These are phyloP conservation scores for Melanotaenia pygmaea DNA, from an alignment of 2,797 vertebrate species.

Conservation along the genomic window DNA sequence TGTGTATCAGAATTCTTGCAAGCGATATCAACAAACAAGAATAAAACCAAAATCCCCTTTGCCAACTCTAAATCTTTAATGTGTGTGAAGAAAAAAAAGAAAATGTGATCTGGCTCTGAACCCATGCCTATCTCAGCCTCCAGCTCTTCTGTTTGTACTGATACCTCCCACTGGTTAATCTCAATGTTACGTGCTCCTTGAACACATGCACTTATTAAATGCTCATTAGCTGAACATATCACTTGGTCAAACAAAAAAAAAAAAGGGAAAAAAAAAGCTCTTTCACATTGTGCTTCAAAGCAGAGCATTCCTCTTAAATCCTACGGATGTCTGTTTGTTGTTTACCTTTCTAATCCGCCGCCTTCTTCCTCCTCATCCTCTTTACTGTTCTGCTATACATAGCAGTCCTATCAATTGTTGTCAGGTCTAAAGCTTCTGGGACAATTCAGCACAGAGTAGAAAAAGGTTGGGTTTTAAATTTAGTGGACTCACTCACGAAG, in stretches of 20 bases:
- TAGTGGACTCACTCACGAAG: constrained; percentile 69
- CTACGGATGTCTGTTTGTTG: constrained; percentile 48
- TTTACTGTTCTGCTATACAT: constrained; percentile 71
- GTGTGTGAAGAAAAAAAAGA: not conserved
- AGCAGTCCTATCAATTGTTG: constrained; percentile 79
- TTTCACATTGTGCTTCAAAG: constrained; percentile 66
- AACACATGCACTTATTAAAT: constrained; percentile 59
- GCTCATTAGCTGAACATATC: constrained; percentile 54
- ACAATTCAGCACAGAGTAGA: constrained; percentile 49
- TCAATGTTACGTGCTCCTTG: constrained; percentile 25
- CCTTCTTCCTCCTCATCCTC: constrained; percentile 9
- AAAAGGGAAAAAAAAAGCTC: constrained; percentile 2
- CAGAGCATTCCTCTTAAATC: constrained; percentile 46
- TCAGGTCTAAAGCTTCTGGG: constrained; percentile 71
- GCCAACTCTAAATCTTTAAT: not conserved
- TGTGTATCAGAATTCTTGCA: not conserved
- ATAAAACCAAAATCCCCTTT: not conserved
- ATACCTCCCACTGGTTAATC: constrained; percentile 50
- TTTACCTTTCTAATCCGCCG: constrained; percentile 56
- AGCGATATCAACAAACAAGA: not conserved
- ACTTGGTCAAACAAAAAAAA: constrained; percentile 11
- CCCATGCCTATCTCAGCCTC: constrained; percentile 19
- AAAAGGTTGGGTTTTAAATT: constrained; percentile 68
- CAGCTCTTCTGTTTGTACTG: constrained; percentile 10
- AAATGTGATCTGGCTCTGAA: constrained; percentile 3